These are phyloP conservation scores for Cossypha polioptera DNA, from an alignment of 2,797 vertebrate species.

Conservation along the genomic window DNA sequence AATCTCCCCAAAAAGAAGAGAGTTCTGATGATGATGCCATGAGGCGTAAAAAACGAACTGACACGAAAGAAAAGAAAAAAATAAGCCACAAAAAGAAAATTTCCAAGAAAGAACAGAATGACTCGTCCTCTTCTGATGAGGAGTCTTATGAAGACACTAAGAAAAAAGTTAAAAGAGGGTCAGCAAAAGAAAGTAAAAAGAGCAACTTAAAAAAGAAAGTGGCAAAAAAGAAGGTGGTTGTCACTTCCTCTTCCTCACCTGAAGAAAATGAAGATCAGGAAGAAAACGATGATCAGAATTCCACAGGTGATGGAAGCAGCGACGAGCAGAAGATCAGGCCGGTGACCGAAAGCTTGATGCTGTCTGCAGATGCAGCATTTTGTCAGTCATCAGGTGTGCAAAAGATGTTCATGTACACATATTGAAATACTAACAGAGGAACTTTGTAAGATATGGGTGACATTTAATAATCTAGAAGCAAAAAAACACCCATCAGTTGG, in stretches of 20 bases:
- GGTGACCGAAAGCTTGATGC: slow-evolving; percentile 83
- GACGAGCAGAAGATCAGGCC: slow-evolving; percentile 95
- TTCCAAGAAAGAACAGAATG: slow-evolving; percentile 54
- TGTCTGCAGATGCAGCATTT: slow-evolving; percentile 79
- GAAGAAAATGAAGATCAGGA: slow-evolving; percentile 61
- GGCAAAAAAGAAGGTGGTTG: slow-evolving; percentile 58
- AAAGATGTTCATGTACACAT: neutral
- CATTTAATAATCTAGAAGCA: neutral
- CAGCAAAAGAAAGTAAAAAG: slow-evolving; percentile 61
- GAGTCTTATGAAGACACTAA: slow-evolving; percentile 70
- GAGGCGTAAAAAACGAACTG: slow-evolving; percentile 21
- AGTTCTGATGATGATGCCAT: slow-evolving; percentile 52
- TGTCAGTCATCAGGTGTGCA: slow-evolving; percentile 93
- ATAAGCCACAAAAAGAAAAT: slow-evolving; percentile 70
- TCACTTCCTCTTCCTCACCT: slow-evolving; percentile 80
- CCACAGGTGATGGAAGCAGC: slow-evolving; percentile 82
- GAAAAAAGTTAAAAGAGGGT: slow-evolving; percentile 65
- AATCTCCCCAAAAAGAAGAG: slow-evolving; percentile 64
- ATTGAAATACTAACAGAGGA: neutral
- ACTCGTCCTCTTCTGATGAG: slow-evolving; percentile 76
- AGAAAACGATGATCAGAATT: slow-evolving; percentile 82
- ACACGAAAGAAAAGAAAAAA: slow-evolving; percentile 74
- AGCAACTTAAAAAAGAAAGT: slow-evolving; percentile 63
- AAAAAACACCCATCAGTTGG: neutral
- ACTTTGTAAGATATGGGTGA: neutral